phyloP scores from a whole-genome alignment of 1,140 invertebrate genomes.

The Chironomus striatipennis region DNA sequence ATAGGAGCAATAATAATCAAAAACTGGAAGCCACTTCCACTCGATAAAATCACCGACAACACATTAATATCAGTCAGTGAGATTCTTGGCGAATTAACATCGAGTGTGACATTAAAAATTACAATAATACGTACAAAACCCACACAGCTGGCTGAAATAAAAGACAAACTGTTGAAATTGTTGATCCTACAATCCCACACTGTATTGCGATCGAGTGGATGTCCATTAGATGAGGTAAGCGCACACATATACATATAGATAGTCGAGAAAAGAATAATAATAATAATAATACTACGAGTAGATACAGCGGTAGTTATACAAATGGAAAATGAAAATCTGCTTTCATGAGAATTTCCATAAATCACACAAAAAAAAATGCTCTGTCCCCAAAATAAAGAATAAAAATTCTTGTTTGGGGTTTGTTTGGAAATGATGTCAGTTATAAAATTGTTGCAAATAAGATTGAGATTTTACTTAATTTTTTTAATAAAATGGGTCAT shows the following conservation, averaged over 20 bases:
- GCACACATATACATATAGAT: no score
- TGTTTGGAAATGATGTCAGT: no score
- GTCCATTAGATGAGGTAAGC: constrained; percentile 84
- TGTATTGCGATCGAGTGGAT: constrained; percentile 75
- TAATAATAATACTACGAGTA: not conserved
- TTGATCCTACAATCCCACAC: constrained; percentile 80
- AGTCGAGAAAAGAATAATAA: not conserved
- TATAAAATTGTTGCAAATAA: no score
- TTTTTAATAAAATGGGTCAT: no score
- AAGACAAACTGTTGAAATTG: constrained; percentile 84
- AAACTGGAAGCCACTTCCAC: constrained; percentile 85
- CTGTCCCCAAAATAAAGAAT: not conserved
- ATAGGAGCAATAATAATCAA: constrained; percentile 80
- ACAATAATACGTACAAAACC: constrained; percentile 74
- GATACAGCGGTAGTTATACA: not conserved
- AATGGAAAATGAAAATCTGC: constrained; percentile 5
- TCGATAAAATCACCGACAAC: constrained; percentile 84
- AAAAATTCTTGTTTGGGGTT: no score
- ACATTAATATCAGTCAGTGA: constrained; percentile 79
- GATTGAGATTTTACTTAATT: no score
- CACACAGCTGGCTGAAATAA: constrained; percentile 72
- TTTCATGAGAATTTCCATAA: constrained; percentile 9
- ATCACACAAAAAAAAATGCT: not conserved
- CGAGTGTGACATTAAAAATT: constrained; percentile 81
- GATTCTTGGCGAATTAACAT: constrained; percentile 84